phyloP scores from a whole-genome alignment of 2,888 invertebrate species.

The Cheilosia vulpina region DNA sequence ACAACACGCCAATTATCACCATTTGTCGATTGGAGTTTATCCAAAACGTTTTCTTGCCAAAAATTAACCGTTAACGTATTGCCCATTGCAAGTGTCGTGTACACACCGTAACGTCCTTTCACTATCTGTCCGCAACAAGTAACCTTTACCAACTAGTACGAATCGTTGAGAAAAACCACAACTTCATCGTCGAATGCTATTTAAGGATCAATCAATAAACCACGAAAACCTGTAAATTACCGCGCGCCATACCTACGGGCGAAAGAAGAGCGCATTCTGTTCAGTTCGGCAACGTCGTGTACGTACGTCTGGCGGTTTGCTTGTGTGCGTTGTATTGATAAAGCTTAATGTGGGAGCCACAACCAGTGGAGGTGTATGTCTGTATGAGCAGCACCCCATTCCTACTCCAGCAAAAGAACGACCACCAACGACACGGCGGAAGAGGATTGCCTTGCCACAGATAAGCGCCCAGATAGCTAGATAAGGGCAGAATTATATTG shows the following conservation, averaged over 20 bases:
- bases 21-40: conserved; percentile 62
- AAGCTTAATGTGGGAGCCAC: conserved; percentile 50
- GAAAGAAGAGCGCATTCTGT: conserved; percentile 28
- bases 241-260: conserved; percentile 28
- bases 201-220: conserved; percentile 75
- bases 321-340: conserved; percentile 35
- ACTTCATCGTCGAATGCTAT: conserved; percentile 70
- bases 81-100: conserved; percentile 57
- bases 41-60: conserved; percentile 69
- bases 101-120: conserved; percentile 44
- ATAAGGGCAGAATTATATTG: conserved; percentile 57
- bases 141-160: conserved; percentile 68
- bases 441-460: conserved; percentile 45
- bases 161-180: conserved; percentile 58
- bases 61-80: conserved; percentile 66
- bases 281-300: background rate
- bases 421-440: conserved; percentile 1
- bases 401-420: conserved; percentile 9
- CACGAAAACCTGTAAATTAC: conserved; percentile 68
- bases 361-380: background rate
- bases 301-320: background rate
- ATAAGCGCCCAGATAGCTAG: conserved; percentile 58
- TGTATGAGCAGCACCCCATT: background rate
- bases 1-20: conserved; percentile 29
- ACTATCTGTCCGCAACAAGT: conserved; percentile 73